Base-by-base conservation (phyloP, 2,888 invertebrate genomes). In the Myathropa florea region DNA sequence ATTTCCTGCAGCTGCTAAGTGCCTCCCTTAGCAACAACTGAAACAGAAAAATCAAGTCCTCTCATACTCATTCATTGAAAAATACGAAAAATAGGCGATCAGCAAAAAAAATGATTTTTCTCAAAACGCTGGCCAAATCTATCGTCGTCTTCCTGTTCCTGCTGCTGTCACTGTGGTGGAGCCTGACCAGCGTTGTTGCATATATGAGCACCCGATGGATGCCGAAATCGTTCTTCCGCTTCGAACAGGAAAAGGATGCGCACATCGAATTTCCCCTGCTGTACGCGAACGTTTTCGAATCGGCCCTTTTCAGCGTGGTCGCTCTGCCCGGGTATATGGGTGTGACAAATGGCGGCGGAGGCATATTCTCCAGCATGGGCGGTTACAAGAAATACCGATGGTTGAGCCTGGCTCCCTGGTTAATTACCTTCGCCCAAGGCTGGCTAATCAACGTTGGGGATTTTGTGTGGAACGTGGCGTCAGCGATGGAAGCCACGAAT, bases 361-460 rank as follows among this genome's bases (percentile, higher is more conserved):
- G 78, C n/a, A 36, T 82, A 24, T 72, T 77, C n/a, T 75, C 85
- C 23, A 53, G 63, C 14, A 81, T 81, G 68, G 81, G 86, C 67
- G 88, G 88, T 12, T 71, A 70, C 28, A 83, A 78, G 28, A 89
- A 88, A 81, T 89, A 89, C 75, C 83, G 88, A 9, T 90, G 90
- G 90, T 39, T 90, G 57, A 88, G 84, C 68, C 88, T 89, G 14
- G 67, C 88, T 53, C 90, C 90, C 23, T 90, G 90, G 90, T 88
- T 90, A 81, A 89, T 89, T 84, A 89, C 88, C 26, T 89, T 89
- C 73, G 73, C 33, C 36, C 89, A 88, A 73, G 86, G 88, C 78
- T 90, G 89, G 89, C 64, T 89, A 46, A 79, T 88, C 73, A 88
- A 88, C 73, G 60, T 89, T 70, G 87, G 76, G 23, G 83, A 88